Conservation (phyloP, 2,888 invertebrate genomes). For the Axea sp. region DNA sequence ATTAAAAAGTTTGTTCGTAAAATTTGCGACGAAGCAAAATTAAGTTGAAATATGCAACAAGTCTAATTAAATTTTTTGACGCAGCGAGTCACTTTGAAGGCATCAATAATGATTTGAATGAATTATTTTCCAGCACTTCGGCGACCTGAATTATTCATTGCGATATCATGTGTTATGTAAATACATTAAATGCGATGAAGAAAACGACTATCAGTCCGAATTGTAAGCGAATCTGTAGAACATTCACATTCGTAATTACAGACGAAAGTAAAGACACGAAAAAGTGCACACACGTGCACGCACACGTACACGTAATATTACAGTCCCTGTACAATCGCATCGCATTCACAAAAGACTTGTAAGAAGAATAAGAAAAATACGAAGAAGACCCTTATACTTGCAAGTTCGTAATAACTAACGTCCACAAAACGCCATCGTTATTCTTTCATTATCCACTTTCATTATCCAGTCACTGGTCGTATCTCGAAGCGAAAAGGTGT, state of each 20-base stretch:
- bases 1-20: conserved; percentile 29
- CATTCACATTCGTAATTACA: conserved; percentile 48
- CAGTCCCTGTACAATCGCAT: background rate
- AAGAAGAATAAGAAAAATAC: background rate
- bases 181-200: conserved; percentile 54
- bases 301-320: conserved; percentile 1
- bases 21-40: conserved; percentile 5
- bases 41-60: conserved; percentile 40
- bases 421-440: conserved; percentile 19
- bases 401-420: conserved; percentile 14
- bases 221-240: conserved; percentile 51
- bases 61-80: conserved; percentile 53
- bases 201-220: conserved; percentile 59
- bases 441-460: conserved; percentile 13
- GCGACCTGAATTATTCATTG: conserved; percentile 59
- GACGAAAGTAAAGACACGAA: conserved; percentile 27
- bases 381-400: background rate
- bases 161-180: conserved; percentile 61
- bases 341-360: conserved; percentile 1
- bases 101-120: conserved; percentile 53
- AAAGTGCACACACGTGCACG: background rate
- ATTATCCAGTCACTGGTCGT: too few species aligned
- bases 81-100: conserved; percentile 20
- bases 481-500: too few species aligned
- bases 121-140: conserved; percentile 27